phyloP scores from a whole-genome alignment of 2,888 invertebrate species.

The Flexamia atlantica region DNA sequence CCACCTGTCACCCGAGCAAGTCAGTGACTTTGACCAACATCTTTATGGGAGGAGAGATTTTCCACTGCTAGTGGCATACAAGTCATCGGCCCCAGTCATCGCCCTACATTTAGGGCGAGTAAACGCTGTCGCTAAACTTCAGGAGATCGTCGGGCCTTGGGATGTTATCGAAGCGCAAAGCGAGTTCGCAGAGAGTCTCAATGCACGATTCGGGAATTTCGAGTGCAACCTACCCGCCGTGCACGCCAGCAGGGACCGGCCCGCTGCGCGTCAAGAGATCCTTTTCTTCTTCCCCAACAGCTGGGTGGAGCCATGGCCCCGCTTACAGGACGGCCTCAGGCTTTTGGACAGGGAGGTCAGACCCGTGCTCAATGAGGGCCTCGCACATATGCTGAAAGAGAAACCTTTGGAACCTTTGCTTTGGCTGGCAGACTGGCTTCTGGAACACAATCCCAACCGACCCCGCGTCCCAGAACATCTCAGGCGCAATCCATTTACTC shows the following conservation, averaged over 20 bases:
- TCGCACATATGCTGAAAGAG: constrained; percentile 82
- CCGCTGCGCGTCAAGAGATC: constrained; percentile 87
- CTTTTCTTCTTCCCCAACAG: constrained; percentile 92
- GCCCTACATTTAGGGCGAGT: constrained; percentile 84
- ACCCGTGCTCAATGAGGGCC: constrained; percentile 80
- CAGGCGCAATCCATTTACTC: background rate
- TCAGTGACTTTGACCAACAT: constrained; percentile 89
- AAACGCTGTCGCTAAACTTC: constrained; percentile 86
- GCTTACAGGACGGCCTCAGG: constrained; percentile 80
- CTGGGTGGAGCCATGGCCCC: constrained; percentile 85
- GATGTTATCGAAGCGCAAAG: constrained; percentile 31
- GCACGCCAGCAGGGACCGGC: constrained; percentile 86
- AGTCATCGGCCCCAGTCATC: constrained; percentile 87
- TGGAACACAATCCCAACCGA: constrained; percentile 86
- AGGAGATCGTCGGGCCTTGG: constrained; percentile 36
- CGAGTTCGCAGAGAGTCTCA: background rate
- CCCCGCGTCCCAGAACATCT: constrained; percentile 76
- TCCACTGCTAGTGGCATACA: constrained; percentile 87
- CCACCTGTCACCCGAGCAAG: constrained; percentile 89
- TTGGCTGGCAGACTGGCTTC: constrained; percentile 88
- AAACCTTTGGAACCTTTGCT: constrained; percentile 87
- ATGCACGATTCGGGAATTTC: constrained; percentile 40
- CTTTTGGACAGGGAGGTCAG: constrained; percentile 84
- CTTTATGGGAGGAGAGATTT: constrained; percentile 86
- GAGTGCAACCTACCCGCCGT: constrained; percentile 78